A percentile compares a stretch with the other conserved stretches of the same genome.
Evolutionary conservation across 2,888 invertebrate genomes (phyloP).

Genomic region (Isoperla grammatica): DNA sequence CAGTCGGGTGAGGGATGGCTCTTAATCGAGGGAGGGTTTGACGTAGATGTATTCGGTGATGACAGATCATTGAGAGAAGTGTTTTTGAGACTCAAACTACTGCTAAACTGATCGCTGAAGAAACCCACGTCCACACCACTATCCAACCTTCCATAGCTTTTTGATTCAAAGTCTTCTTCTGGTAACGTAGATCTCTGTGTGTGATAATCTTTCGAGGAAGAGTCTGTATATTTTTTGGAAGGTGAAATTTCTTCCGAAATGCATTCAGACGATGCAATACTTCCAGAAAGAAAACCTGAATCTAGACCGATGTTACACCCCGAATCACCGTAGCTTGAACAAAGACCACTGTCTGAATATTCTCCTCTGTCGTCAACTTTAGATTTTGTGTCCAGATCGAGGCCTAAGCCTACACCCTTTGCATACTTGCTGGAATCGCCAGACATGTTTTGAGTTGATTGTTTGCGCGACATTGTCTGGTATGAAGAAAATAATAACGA

Average conservation of each 20-base stretch:
- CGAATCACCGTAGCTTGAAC: conserved; percentile 33
- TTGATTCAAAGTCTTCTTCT: conserved; percentile 30
- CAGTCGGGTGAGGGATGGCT: conserved; percentile 39
- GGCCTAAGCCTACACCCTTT: no score
- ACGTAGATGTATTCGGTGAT: conserved; percentile 8
- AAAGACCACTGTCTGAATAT: conserved; percentile 23
- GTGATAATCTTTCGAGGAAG: conserved; percentile 34
- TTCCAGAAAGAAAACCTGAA: conserved; percentile 49
- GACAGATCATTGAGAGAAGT: conserved; percentile 18
- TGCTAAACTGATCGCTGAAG: conserved; percentile 56
- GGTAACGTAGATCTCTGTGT: conserved; percentile 12
- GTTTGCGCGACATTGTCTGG: background rate
- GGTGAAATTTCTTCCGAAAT: conserved; percentile 32
- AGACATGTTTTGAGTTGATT: background rate
- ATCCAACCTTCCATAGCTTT: conserved; percentile 52
- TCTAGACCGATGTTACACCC: conserved; percentile 37
- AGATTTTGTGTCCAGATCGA: no score
- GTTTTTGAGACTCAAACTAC: conserved; percentile 46
- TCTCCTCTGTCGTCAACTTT: conserved; percentile 3
- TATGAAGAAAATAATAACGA: background rate
- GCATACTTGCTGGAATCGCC: no score
- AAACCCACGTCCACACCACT: conserved; percentile 60
- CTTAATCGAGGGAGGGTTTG: conserved; percentile 5
- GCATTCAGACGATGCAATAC: conserved; percentile 37
- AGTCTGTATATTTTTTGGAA: conserved; percentile 27